These are phyloP conservation scores for Pseudachorutes palmiensis DNA, from an alignment of 1,140 invertebrate genomes.

Conservation along the genomic window DNA sequence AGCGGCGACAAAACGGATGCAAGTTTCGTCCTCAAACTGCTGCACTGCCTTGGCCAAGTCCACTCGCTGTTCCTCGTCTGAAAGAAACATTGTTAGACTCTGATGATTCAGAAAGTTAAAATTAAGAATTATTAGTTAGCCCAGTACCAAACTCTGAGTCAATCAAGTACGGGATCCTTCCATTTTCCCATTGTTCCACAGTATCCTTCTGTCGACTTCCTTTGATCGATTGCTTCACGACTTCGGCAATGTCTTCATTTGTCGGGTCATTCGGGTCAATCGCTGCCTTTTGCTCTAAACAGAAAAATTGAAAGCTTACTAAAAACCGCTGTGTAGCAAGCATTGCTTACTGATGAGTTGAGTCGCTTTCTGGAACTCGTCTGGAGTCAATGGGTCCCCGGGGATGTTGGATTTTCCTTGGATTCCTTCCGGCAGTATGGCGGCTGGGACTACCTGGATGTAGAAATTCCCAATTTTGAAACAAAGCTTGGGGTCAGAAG, in stretches of 20 bases:
- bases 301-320: neutral
- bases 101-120: neutral
- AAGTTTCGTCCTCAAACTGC: slow-evolving; percentile 15
- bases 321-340: neutral
- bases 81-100: neutral
- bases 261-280: slow-evolving; percentile 12
- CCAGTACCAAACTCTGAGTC: slow-evolving; percentile 10
- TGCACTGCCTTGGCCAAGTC: slow-evolving; percentile 14
- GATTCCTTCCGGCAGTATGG: too few species aligned
- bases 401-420: slow-evolving; percentile 1
- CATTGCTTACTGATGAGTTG: neutral
- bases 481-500: too few species aligned
- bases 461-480: too few species aligned
- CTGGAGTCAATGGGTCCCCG: neutral
- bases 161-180: slow-evolving; percentile 6
- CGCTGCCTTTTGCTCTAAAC: neutral
- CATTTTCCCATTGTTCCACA: slow-evolving; percentile 11
- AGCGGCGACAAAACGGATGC: slow-evolving; percentile 7
- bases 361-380: slow-evolving; percentile 1
- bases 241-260: slow-evolving; percentile 8
- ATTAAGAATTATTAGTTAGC: too few species aligned
- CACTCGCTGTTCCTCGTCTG: slow-evolving; percentile 12
- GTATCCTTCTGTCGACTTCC: slow-evolving; percentile 10
- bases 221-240: neutral
- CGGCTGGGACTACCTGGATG: too few species aligned